phyloP scores from a whole-genome alignment of 2,888 invertebrate species.

The Ophonus ardosiacus region DNA sequence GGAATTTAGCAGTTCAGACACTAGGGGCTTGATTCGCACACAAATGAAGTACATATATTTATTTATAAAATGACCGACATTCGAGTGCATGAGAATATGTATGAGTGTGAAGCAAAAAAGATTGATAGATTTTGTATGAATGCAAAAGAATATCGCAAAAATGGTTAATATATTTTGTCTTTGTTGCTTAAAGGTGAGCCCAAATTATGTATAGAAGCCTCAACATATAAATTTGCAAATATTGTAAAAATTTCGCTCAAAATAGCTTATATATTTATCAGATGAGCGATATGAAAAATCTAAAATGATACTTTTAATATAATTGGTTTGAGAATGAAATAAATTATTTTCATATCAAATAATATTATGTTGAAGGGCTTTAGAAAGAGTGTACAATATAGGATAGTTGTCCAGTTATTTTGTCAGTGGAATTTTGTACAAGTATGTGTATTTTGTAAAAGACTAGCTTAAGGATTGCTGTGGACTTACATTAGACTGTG shows the following conservation, averaged over 20 bases:
- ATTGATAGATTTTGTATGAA: background rate
- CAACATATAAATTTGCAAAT: conserved; percentile 48
- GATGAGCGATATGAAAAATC: conserved; percentile 48
- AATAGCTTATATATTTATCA: conserved; percentile 49
- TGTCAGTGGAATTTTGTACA: conserved; percentile 57
- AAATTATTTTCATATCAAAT: conserved; percentile 63
- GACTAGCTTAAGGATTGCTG: conserved; percentile 56
- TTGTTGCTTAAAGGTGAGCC: background rate
- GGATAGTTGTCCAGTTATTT: conserved; percentile 52
- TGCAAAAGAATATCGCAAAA: too few relatives aligned
- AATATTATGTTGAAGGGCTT: conserved; percentile 62
- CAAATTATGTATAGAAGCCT: conserved; percentile 39
- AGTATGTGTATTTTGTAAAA: conserved; percentile 61
- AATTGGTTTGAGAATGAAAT: conserved; percentile 55
- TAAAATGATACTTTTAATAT: conserved; percentile 43
- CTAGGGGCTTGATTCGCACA: too few relatives aligned
- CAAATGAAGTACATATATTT: too few relatives aligned
- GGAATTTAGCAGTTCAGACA: too few relatives aligned
- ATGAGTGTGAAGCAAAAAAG: background rate
- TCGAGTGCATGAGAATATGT: too few relatives aligned
- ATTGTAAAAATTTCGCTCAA: conserved; percentile 47
- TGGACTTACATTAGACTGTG: conserved; percentile 49
- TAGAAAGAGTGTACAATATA: conserved; percentile 56
- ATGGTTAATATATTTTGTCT: background rate
- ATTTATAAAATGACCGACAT: too few relatives aligned